phyloP scores from a whole-genome alignment of 2,797 vertebrate species.

The Chrosomus eos region DNA sequence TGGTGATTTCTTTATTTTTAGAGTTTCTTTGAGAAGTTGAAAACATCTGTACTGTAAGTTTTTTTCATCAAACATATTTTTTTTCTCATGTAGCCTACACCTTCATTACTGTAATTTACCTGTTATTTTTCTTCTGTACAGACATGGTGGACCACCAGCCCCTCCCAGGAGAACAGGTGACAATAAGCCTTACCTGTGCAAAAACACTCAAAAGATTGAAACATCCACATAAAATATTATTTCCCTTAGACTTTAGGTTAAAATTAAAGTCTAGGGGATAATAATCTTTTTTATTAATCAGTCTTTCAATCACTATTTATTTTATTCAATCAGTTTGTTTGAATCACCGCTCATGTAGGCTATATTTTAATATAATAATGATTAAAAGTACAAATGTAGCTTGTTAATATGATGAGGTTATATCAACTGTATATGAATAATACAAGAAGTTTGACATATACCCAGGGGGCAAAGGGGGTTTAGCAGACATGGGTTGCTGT shows the following conservation, averaged over 20 bases:
- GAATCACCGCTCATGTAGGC: background rate
- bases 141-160: slow-evolving; percentile 70
- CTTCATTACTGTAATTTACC: background rate
- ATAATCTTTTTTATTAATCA: background rate
- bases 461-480: too few species aligned
- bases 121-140: slow-evolving; percentile 35
- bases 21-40: slow-evolving; percentile 78
- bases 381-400: background rate
- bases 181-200: background rate
- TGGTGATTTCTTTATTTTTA: slow-evolving; percentile 60
- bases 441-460: background rate
- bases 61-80: background rate
- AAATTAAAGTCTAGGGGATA: background rate
- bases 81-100: background rate
- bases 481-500: too few species aligned
- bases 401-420: background rate
- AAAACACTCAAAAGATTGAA: background rate
- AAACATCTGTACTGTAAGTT: slow-evolving; percentile 73
- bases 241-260: background rate
- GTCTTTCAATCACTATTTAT: background rate
- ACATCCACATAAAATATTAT: background rate
- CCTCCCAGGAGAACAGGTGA: slow-evolving; percentile 76
- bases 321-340: background rate
- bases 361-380: background rate
- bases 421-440: background rate